A percentile compares a stretch with the other conserved stretches of the same genome.
phyloP scores from a whole-genome alignment of 1,140 invertebrate genomes.

The Aleiodes sp. region DNA sequence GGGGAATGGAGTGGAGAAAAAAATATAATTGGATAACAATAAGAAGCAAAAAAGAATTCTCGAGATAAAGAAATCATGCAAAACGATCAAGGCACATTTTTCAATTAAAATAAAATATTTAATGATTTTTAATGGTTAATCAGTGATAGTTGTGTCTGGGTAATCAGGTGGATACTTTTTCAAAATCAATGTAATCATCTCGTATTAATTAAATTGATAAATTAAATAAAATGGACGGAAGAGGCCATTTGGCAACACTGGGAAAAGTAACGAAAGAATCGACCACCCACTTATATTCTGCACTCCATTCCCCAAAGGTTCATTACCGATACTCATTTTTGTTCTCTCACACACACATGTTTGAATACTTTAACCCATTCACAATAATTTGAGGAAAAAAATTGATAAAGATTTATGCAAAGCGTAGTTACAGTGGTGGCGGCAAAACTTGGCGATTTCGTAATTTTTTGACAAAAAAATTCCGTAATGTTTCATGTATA shows the following conservation, averaged over 20 bases:
- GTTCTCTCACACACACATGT: slow-evolving; percentile 3
- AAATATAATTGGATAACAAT: neutral
- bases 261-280: neutral
- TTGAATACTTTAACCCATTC: no score
- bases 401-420: slow-evolving; percentile 3
- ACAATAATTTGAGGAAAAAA: no score
- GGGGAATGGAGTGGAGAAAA: neutral
- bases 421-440: slow-evolving; percentile 25
- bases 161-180: slow-evolving; percentile 25
- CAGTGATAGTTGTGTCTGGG: slow-evolving; percentile 12
- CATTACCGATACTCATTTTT: slow-evolving; percentile 15
- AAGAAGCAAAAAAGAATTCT: slow-evolving; percentile 4
- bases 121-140: neutral
- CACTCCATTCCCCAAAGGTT: slow-evolving; percentile 21
- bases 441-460: slow-evolving; percentile 7
- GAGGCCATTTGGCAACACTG: slow-evolving; percentile 25
- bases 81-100: neutral
- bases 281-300: slow-evolving; percentile 35
- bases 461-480: neutral
- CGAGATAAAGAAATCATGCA: neutral
- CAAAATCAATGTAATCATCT: slow-evolving; percentile 20
- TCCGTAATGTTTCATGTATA: no score
- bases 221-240: neutral
- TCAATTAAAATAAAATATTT: slow-evolving; percentile 7
- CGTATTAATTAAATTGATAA: slow-evolving; percentile 14